Evolutionary conservation across 37 sponge, comb jelly and placozoan species (phyloP).

Genomic region (Geodia barretti): DNA sequence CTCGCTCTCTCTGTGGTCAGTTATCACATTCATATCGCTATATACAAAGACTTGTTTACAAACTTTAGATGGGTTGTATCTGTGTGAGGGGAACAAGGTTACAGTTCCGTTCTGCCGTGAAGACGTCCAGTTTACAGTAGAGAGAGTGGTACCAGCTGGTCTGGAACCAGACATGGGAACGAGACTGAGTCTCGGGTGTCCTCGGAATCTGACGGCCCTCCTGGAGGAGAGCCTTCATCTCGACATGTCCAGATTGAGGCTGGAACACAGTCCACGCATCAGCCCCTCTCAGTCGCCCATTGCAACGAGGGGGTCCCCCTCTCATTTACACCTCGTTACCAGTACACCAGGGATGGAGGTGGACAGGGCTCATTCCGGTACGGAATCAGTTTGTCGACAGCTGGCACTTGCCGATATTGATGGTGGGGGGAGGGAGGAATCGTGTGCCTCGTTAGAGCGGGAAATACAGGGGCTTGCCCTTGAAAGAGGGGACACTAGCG

Average conservation of each 20-base stretch:
- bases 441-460: not conserved
- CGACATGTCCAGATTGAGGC: slow-evolving; percentile 1
- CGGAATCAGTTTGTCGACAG: not conserved
- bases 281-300: not conserved
- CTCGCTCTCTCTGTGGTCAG: slow-evolving; percentile 43
- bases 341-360: slow-evolving; percentile 13
- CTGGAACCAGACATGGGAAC: not conserved
- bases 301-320: not conserved
- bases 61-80: slow-evolving; percentile 39
- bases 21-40: not conserved
- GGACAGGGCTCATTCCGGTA: not conserved
- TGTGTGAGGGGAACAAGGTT: slow-evolving; percentile 26
- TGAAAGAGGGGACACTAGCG: not conserved
- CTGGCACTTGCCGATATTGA: not conserved
- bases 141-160: not conserved
- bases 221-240: not conserved
- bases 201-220: not conserved
- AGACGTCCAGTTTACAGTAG: slow-evolving; percentile 9
- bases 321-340: not conserved
- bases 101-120: slow-evolving; percentile 45
- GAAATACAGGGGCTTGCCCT: not conserved
- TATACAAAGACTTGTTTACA: not conserved
- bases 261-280: not conserved
- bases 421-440: not conserved
- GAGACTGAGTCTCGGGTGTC: not conserved